Base-by-base conservation (phyloP, 1,140 invertebrate species). In the Atta colombica region DNA sequence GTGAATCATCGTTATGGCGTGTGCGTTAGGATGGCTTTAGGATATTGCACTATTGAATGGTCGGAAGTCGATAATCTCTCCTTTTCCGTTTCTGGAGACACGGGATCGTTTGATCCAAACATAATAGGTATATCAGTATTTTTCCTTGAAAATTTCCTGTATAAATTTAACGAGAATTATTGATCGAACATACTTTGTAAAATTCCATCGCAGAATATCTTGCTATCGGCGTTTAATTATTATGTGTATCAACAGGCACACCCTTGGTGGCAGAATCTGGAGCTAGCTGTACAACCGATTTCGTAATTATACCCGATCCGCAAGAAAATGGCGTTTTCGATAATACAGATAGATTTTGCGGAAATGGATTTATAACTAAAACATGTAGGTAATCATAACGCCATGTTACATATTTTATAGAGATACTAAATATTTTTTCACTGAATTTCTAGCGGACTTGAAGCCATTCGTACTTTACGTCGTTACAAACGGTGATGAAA, bases 401-500 rank as follows among this genome's bases (percentile, higher is more conserved):
- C 82, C 55, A 35, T 49, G 45, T 60, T 63, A 45, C 10, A 35
- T 10, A 85, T 45, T 65, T 74, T 61, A 51, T 28, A 68, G 3
- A 16, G 21, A 14, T n/a, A n/a, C 28, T 65, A 53, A 66, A 60
- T 31, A 63, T 53, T 69, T 81, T 72, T 55, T 7, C 14, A 61
- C 61, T 28, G 55, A 53, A 85, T 69, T 88, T 96, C 92, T 92
- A 97, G 96, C 96, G 87, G 94, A 91, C 78, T 94, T 96, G 1
- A 97, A 97, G 88, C 97, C 97, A 0, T 98, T 98, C 93, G 96
- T 97, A 0, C 92, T 98, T 61, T 97, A 97, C 58, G 96, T 97
- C 1, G 96, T 97, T 2, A 98, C 97, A 0, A 95, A 98, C 94
- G 95, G 91, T 3, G 95, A 96, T 88, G 96, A 97, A 93, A 92